These are phyloP conservation scores for Dorcus hopei DNA, from an alignment of 2,888 invertebrate genomes.

Conservation along the genomic window DNA sequence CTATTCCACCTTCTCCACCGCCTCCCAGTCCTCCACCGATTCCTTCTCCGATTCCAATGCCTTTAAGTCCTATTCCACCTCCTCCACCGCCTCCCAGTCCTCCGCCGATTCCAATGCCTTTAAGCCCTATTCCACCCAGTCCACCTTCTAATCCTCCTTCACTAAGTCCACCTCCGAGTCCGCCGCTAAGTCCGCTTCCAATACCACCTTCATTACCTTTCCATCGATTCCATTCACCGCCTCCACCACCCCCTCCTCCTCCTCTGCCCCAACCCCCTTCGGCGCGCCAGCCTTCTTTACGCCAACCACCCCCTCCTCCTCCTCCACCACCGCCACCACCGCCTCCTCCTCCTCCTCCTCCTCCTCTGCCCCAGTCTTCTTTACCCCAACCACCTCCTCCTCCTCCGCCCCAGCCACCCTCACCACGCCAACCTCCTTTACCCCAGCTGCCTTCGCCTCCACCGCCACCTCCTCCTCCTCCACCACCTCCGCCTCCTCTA, in stretches of 20 bases:
- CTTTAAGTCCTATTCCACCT: neutral
- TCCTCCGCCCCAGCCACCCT: neutral
- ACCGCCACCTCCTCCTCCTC: neutral
- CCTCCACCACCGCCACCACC: neutral
- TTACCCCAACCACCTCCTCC: neutral
- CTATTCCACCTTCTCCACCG: neutral
- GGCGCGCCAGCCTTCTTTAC: too few species aligned
- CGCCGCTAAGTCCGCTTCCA: neutral
- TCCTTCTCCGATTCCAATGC: neutral
- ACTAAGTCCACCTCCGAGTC: neutral
- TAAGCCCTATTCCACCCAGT: neutral
- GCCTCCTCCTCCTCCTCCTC: too few species aligned
- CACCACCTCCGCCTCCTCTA: neutral
- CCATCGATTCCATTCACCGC: neutral
- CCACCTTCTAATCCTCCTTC: neutral
- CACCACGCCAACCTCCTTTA: neutral
- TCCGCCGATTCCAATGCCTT: neutral
- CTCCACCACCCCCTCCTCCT: neutral
- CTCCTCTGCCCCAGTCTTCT: neutral
- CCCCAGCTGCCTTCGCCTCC: neutral
- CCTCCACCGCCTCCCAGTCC: neutral
- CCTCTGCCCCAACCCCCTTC: slow-evolving; percentile 1
- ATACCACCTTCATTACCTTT: neutral
- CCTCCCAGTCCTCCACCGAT: neutral
- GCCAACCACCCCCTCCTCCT: neutral